phyloP scores from a whole-genome alignment of 2,113 vertebrate species.

The Calidris pygmaea region DNA sequence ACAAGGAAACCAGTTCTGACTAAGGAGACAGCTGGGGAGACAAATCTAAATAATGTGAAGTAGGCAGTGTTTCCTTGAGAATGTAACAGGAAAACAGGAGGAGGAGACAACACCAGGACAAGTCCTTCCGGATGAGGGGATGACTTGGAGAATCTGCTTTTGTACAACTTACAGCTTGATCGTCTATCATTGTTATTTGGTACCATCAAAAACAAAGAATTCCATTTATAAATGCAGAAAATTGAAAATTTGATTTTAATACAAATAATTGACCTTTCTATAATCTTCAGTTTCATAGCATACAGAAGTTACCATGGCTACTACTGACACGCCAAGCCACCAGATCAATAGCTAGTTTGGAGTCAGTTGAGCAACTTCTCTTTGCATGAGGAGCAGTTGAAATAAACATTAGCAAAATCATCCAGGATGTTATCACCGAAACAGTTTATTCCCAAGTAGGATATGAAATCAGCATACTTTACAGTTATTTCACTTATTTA shows the following conservation, averaged over 20 bases:
- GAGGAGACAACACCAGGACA: not conserved
- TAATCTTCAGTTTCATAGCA: not conserved
- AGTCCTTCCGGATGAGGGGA: not conserved
- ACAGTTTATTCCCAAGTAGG: not conserved
- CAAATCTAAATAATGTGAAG: not conserved
- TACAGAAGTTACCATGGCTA: not conserved
- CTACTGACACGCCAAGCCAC: not conserved
- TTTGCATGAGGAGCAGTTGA: not conserved
- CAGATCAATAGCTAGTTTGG: not conserved
- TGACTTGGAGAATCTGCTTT: not conserved
- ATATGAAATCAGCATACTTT: not conserved
- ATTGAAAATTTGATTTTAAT: not conserved
- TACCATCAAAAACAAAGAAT: not conserved
- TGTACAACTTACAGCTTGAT: not conserved
- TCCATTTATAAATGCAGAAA: not conserved
- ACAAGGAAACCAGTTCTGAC: not conserved
- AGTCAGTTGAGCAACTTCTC: not conserved
- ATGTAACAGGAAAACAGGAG: not conserved
- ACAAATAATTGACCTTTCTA: not conserved
- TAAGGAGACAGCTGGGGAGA: not conserved
- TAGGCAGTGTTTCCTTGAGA: not conserved
- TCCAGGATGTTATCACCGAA: not conserved
- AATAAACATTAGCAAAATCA: not conserved
- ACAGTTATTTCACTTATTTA: not conserved
- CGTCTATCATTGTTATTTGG: not conserved